These are phyloP conservation scores for Uropsilus gracilis DNA, from an alignment of 2,113 vertebrate genomes.

Conservation along the genomic window DNA sequence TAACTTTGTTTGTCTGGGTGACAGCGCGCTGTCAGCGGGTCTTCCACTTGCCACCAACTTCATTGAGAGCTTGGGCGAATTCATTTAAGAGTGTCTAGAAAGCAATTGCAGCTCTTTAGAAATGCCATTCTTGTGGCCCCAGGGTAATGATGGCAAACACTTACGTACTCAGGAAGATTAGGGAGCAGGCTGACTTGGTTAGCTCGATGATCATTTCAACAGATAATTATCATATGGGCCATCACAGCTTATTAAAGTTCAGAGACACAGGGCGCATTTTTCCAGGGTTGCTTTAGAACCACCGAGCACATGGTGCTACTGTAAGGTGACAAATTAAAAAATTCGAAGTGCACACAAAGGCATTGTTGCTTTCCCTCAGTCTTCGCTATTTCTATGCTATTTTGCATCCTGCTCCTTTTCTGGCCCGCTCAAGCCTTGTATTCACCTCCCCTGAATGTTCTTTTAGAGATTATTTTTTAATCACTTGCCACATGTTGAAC, in stretches of 20 bases:
- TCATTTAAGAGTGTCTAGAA: constrained; percentile 16
- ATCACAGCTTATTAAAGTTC: background rate
- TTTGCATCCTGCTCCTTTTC: background rate
- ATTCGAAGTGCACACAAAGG: background rate
- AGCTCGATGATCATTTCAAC: background rate
- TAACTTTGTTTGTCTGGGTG: background rate
- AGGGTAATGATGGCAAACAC: background rate
- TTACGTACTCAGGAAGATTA: background rate
- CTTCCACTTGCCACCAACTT: background rate
- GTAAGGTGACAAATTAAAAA: background rate
- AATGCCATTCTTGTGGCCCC: background rate
- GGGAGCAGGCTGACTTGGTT: background rate
- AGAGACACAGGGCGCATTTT: background rate
- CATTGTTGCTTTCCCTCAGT: background rate
- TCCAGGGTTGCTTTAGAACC: background rate
- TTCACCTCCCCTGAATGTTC: background rate
- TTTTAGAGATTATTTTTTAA: background rate
- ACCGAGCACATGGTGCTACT: background rate
- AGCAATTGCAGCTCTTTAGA: background rate
- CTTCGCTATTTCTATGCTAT: background rate
- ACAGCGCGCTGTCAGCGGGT: background rate
- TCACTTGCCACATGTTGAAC: background rate
- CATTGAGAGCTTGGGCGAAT: background rate
- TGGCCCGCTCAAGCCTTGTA: background rate
- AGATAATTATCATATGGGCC: background rate